phyloP scores from a whole-genome alignment of 2,797 vertebrate genomes.

The Emys orbicularis region DNA sequence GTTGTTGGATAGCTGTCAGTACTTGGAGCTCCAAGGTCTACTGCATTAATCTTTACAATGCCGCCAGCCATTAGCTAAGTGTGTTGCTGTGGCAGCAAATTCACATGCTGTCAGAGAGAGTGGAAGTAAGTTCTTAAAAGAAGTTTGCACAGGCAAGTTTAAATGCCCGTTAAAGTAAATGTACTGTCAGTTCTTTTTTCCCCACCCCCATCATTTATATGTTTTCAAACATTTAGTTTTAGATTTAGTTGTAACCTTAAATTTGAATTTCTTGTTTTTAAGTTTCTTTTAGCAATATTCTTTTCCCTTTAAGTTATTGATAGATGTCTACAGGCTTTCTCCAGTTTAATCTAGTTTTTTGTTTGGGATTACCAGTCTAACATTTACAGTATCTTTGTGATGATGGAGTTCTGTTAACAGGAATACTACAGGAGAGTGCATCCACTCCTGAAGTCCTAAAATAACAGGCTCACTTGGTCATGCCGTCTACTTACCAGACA shows the following conservation, averaged over 20 bases:
- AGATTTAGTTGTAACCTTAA: neutral
- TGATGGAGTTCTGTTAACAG: neutral
- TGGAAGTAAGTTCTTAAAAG: neutral
- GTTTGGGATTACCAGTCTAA: neutral
- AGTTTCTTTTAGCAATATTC: rapidly evolving
- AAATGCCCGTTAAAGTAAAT: neutral
- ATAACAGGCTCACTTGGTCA: neutral
- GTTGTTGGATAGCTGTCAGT: neutral
- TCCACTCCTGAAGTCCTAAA: constrained; percentile 1
- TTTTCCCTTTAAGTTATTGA: neutral
- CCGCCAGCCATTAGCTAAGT: neutral
- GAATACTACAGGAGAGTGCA: neutral
- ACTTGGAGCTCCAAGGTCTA: neutral
- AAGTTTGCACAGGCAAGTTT: neutral
- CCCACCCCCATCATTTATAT: neutral
- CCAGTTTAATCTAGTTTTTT: neutral
- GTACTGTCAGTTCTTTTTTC: neutral
- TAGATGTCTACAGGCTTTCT: neutral
- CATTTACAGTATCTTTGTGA: neutral
- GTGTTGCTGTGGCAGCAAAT: neutral
- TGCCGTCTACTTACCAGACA: neutral
- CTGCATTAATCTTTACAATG: neutral
- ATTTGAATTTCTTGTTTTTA: neutral
- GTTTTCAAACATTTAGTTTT: neutral
- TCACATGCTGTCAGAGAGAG: neutral